A percentile compares a stretch with the other conserved stretches of the same genome.
phyloP scores from a whole-genome alignment of 2,888 invertebrate genomes.

The Lithophane socia region DNA sequence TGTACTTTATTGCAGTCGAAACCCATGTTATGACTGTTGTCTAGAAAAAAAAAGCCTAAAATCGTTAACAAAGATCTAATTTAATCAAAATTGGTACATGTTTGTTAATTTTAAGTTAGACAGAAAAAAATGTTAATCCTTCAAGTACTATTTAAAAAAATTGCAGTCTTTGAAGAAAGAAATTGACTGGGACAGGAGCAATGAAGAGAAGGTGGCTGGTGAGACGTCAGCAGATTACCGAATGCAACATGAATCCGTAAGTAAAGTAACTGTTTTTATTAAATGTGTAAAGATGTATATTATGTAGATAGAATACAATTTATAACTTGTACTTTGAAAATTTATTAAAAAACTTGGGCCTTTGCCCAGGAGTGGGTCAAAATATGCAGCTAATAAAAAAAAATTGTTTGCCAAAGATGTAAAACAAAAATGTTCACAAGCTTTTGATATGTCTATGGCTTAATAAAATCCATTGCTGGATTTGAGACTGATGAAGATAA shows the following conservation, averaged over 20 bases:
- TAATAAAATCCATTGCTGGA: not conserved
- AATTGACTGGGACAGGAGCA: constrained; percentile 95
- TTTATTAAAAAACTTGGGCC: not conserved
- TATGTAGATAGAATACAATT: constrained; percentile 52
- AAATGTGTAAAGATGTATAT: constrained; percentile 42
- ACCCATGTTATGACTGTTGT: not conserved
- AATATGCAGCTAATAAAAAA: too few species aligned
- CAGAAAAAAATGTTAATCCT: not conserved
- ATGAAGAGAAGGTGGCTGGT: constrained; percentile 94
- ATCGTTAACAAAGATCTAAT: not conserved
- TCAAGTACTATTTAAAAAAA: not conserved
- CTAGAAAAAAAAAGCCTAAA: not conserved
- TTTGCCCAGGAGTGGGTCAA: too few species aligned
- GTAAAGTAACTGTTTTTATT: constrained; percentile 76
- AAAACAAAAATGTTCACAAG: not conserved
- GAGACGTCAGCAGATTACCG: constrained; percentile 95
- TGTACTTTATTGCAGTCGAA: not conserved
- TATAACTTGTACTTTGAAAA: not conserved
- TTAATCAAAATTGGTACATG: too few species aligned
- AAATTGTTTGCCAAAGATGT: too few species aligned
- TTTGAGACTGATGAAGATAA: not conserved
- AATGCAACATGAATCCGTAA: constrained; percentile 96
- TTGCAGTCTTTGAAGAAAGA: constrained; percentile 97
- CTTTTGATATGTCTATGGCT: not conserved
- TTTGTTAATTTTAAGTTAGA: not conserved